These are phyloP conservation scores for Benitochromis conjunctus DNA, from an alignment of 2,113 vertebrate genomes.

Conservation along the genomic window DNA sequence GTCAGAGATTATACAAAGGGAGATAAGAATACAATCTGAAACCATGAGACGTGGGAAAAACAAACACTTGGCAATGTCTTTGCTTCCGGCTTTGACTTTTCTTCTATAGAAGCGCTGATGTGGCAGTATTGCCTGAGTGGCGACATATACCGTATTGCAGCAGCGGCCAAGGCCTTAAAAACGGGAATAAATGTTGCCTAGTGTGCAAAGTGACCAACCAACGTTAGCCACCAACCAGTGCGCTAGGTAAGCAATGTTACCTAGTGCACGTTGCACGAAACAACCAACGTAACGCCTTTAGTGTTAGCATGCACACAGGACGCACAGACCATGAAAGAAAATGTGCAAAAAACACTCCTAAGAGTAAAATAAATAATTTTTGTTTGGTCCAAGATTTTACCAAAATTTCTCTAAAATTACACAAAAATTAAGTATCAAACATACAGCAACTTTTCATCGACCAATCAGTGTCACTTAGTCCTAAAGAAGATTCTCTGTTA, in stretches of 20 bases:
- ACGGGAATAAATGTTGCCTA: background rate
- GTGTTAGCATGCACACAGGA: background rate
- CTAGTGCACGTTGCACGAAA: background rate
- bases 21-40: background rate
- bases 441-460: background rate
- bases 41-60: background rate
- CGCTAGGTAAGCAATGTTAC: background rate
- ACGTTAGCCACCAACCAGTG: fast-evolving
- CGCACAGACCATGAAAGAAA: background rate
- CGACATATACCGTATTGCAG: background rate
- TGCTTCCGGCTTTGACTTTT: background rate
- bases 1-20: background rate
- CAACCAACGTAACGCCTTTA: background rate
- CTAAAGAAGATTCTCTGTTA: background rate
- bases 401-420: background rate
- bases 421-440: background rate
- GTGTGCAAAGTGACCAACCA: background rate
- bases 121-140: background rate
- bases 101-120: background rate
- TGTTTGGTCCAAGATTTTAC: background rate
- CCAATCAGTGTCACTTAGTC: background rate
- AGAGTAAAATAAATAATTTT: background rate
- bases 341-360: background rate
- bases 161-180: background rate
- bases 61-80: fast-evolving